Percentiles rank a stretch among this genome's conserved stretches.
phyloP scores from a whole-genome alignment of 2,888 invertebrate species.

The Ichneumoninae sp. region DNA sequence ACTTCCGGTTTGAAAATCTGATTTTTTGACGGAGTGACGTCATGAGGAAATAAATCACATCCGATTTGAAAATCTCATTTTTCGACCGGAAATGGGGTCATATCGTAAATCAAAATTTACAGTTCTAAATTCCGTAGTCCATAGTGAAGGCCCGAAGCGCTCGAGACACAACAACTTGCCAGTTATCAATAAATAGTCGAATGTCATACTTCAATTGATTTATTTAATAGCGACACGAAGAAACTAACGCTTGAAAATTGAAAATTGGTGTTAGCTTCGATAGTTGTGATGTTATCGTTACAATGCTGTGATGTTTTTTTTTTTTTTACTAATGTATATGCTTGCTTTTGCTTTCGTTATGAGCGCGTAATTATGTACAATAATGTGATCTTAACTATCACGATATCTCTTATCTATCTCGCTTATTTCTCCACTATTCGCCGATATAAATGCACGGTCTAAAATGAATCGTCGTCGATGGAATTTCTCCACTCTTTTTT shows the following conservation, averaged over 20 bases:
- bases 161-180: not conserved
- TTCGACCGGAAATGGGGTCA: too few relatives aligned
- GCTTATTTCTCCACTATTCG: not conserved
- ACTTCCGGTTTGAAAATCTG: too few relatives aligned
- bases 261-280: constrained; percentile 24
- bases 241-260: constrained; percentile 22
- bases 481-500: not conserved
- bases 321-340: constrained; percentile 1
- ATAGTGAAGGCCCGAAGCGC: not conserved
- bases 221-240: constrained; percentile 27
- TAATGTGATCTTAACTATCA: constrained; percentile 6
- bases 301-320: constrained; percentile 35
- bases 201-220: constrained; percentile 29
- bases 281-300: constrained; percentile 34
- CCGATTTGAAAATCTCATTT: too few relatives aligned
- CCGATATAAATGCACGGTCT: constrained; percentile 30
- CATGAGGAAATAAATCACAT: too few relatives aligned
- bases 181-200: not conserved
- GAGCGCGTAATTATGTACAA: constrained; percentile 42
- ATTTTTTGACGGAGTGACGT: too few relatives aligned
- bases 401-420: not conserved
- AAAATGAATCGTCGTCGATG: constrained; percentile 8
- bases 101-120: too few relatives aligned
- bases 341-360: constrained; percentile 9
- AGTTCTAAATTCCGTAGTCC: not conserved